Conservation (phyloP, 2,797 vertebrate species). For the Acanthurus lineatus region DNA sequence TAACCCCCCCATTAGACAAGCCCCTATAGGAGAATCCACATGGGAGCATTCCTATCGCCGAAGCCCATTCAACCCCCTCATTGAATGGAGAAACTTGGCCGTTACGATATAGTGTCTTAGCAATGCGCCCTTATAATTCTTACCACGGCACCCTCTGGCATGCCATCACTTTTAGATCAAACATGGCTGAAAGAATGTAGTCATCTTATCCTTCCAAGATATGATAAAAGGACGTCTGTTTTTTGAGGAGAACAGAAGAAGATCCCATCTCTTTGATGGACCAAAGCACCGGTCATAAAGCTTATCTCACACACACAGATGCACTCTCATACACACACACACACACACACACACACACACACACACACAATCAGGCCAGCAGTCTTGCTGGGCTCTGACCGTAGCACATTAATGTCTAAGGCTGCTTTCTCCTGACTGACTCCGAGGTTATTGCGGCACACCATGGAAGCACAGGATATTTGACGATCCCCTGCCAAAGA, state of each 20-base stretch:
- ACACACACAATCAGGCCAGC: conserved; percentile 42
- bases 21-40: conserved; percentile 20
- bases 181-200: conserved; percentile 66
- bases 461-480: conserved; percentile 81
- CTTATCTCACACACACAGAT: conserved; percentile 67
- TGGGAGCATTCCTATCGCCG: conserved; percentile 21
- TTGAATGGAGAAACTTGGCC: conserved; percentile 19
- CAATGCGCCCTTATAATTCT: conserved; percentile 47
- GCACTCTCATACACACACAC: conserved; percentile 24
- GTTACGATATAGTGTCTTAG: conserved; percentile 15
- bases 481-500: conserved; percentile 76
- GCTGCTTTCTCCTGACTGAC: conserved; percentile 65
- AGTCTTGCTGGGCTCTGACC: conserved; percentile 58
- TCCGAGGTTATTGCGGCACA: conserved; percentile 73
- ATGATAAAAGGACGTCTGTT: conserved; percentile 73
- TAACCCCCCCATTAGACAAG: conserved; percentile 26
- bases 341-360: conserved; percentile 18
- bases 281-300: conserved; percentile 73
- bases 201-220: conserved; percentile 73
- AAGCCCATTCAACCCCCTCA: conserved; percentile 31
- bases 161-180: conserved; percentile 69
- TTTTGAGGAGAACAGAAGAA: conserved; percentile 70
- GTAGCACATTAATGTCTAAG: conserved; percentile 68
- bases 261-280: conserved; percentile 73
- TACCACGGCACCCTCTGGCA: conserved; percentile 53